phyloP scores from a whole-genome alignment of 2,113 vertebrate species.

The Trematomus loennbergii region DNA sequence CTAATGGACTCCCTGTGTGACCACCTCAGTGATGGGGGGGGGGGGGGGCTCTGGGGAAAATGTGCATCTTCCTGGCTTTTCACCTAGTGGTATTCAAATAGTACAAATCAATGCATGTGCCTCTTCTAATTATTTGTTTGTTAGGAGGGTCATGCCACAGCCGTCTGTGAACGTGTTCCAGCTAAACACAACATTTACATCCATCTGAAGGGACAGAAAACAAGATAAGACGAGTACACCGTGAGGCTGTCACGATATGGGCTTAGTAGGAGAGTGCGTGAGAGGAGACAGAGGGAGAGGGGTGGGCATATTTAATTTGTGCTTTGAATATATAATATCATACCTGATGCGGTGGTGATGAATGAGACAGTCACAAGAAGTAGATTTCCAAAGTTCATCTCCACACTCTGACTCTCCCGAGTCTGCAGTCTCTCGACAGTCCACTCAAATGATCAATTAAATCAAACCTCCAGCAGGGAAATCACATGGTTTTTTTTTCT shows the following conservation, averaged over 20 bases:
- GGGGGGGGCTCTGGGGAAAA: background rate
- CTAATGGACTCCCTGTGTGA: slow-evolving; percentile 33
- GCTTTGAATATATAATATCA: background rate
- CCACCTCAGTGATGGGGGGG: background rate
- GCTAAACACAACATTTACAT: slow-evolving; percentile 48
- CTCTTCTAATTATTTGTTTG: slow-evolving; percentile 38
- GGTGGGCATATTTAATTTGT: background rate
- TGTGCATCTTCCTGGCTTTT: slow-evolving; percentile 16
- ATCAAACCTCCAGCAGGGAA: slow-evolving; percentile 17
- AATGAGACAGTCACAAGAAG: slow-evolving; percentile 63
- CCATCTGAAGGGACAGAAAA: slow-evolving; percentile 40
- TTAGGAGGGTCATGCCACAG: slow-evolving; percentile 12
- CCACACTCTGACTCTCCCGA: slow-evolving; percentile 48
- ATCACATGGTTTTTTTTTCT: background rate
- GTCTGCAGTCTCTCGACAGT: slow-evolving; percentile 34
- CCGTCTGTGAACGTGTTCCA: slow-evolving; percentile 1
- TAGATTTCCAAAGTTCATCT: slow-evolving; percentile 77
- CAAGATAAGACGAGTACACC: slow-evolving; percentile 25
- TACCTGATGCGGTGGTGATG: slow-evolving; percentile 73
- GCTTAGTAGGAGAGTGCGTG: background rate
- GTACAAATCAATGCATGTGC: slow-evolving; percentile 31
- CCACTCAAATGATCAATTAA: slow-evolving; percentile 29
- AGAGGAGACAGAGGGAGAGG: background rate
- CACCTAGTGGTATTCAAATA: slow-evolving; percentile 25
- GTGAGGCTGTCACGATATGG: slow-evolving; percentile 31